These are phyloP conservation scores for Euthynnus affinis DNA, from an alignment of 2,797 vertebrate genomes.

Conservation along the genomic window DNA sequence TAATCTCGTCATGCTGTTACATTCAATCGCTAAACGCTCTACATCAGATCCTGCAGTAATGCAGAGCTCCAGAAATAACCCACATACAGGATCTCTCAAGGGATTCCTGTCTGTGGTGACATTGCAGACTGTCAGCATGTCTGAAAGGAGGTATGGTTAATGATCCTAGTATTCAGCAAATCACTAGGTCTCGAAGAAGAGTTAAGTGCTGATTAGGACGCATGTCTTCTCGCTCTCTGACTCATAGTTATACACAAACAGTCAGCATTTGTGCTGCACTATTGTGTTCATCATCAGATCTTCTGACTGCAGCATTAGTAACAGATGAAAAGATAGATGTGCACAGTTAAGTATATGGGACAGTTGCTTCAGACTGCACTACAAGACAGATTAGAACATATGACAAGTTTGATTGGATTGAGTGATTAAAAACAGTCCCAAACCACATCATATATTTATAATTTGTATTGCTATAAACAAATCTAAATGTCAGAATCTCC, in stretches of 20 bases:
- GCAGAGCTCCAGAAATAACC: slow-evolving; percentile 42
- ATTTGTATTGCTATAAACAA: no score
- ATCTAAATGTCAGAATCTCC: not conserved
- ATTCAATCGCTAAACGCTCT: slow-evolving; percentile 43
- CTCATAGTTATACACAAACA: not conserved
- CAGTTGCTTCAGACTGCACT: slow-evolving; percentile 22
- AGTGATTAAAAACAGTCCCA: slow-evolving; percentile 28
- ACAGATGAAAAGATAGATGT: slow-evolving; percentile 49
- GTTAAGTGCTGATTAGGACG: slow-evolving; percentile 28
- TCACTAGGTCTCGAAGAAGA: slow-evolving; percentile 20
- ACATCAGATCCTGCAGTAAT: slow-evolving; percentile 36
- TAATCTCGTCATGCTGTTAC: slow-evolving; percentile 59
- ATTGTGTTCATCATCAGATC: slow-evolving; percentile 44
- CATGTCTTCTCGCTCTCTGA: not conserved
- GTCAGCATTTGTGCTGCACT: slow-evolving; percentile 38
- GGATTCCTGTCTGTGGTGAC: slow-evolving; percentile 22
- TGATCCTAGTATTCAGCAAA: slow-evolving; percentile 42
- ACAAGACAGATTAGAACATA: slow-evolving; percentile 40
- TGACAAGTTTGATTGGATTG: slow-evolving; percentile 26
- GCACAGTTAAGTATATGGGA: slow-evolving; percentile 18
- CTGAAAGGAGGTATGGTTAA: slow-evolving; percentile 13
- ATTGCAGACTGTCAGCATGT: slow-evolving; percentile 7
- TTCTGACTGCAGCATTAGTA: slow-evolving; percentile 35
- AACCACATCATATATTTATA: no score
- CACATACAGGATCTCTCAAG: not conserved